A percentile compares a stretch with the other conserved stretches of the same genome.
Conservation (phyloP, 1,140 invertebrate species). For the Cherax destructor region DNA sequence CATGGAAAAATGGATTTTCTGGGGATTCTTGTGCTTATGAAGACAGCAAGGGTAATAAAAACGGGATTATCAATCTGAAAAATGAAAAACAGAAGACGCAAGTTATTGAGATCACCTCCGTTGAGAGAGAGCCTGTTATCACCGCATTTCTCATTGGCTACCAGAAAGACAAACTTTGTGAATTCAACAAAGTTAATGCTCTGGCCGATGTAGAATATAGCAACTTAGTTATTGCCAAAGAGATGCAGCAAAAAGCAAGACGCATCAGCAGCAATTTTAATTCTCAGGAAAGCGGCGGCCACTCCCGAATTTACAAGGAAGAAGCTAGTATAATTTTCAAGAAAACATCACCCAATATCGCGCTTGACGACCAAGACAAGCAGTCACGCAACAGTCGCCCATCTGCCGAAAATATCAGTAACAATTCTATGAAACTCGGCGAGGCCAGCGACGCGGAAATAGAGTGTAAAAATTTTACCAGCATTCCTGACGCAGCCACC, state of each 20-base stretch:
- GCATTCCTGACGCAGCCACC: not conserved
- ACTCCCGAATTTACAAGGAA: constrained; percentile 6
- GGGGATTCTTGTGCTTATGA: not conserved
- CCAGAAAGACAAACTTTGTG: not conserved
- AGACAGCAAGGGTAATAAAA: not conserved
- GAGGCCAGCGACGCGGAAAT: not conserved
- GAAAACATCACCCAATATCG: not conserved
- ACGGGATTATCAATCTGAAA: not conserved
- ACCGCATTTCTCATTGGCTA: not conserved
- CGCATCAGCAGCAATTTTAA: not conserved
- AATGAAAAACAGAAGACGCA: not conserved
- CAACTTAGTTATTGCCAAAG: not conserved
- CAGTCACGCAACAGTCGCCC: not conserved
- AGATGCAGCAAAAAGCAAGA: not conserved
- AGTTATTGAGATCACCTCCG: not conserved
- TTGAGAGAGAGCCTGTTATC: not conserved
- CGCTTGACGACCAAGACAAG: too few relatives aligned
- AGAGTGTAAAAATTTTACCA: not conserved
- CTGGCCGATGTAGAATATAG: not conserved
- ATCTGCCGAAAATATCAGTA: not conserved
- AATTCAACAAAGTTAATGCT: not conserved
- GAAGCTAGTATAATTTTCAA: constrained; percentile 36
- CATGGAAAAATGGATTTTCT: not conserved
- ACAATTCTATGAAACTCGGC: not conserved
- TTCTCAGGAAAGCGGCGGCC: not conserved